Conservation (phyloP, 2,797 vertebrate genomes). For the Girardinus metallicus region DNA sequence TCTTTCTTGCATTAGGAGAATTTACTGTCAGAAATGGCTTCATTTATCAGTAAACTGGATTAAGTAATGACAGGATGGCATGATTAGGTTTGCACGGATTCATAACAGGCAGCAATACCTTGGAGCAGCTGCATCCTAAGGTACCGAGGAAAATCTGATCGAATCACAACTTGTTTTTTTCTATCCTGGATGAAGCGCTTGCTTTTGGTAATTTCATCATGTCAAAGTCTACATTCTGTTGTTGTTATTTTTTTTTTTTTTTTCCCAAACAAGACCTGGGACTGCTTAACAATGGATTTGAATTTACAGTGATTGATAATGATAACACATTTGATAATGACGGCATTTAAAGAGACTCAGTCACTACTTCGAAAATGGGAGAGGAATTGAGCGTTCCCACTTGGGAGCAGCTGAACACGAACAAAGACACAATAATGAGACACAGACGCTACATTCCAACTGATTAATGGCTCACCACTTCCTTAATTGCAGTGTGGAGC, state of each 20-base stretch:
- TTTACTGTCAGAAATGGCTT: constrained; percentile 17
- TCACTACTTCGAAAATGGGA: constrained; percentile 31
- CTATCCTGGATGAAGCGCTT: neutral
- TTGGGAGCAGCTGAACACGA: constrained; percentile 48
- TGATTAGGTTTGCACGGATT: constrained; percentile 57
- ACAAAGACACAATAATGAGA: constrained; percentile 71
- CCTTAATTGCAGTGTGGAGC: constrained; percentile 67
- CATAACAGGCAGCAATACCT: constrained; percentile 28
- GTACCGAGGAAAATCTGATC: constrained; percentile 4
- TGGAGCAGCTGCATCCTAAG: neutral
- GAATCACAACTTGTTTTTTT: constrained; percentile 7
- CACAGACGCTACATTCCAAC: constrained; percentile 56
- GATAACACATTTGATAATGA: constrained; percentile 3
- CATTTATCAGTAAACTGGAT: constrained; percentile 45
- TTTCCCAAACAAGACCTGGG: neutral
- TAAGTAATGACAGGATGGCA: constrained; percentile 33
- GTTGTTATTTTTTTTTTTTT: neutral
- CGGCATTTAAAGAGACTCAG: constrained; percentile 29
- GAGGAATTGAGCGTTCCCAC: constrained; percentile 60
- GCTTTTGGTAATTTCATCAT: neutral
- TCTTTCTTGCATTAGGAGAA: constrained; percentile 5
- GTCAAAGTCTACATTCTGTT: constrained; percentile 1
- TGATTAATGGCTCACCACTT: constrained; percentile 68
- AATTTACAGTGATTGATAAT: neutral
- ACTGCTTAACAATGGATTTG: neutral